Evolutionary conservation across 92 coral and sea anemone species (phyloP), one percentile per base, ranked within the genome.

Genomic region (Metridium senile): DNA sequence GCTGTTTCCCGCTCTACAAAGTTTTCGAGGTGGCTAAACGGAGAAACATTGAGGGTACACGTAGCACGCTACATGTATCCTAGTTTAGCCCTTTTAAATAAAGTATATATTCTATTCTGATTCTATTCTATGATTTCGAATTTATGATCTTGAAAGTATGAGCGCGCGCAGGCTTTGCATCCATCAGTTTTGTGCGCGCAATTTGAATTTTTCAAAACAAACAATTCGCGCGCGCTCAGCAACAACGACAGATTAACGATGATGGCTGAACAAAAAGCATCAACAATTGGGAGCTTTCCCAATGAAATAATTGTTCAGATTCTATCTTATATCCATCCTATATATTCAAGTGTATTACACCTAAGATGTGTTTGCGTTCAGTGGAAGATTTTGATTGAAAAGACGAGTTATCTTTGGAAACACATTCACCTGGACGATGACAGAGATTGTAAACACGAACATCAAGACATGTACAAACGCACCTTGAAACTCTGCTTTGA

Each of bases 351-450:
- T 65, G 68, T 91, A 13, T 66, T 89, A 18, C 54, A 74, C 1
- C 80, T 85, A 30, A 74, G 84, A 19, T 56, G 67, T 2, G 81
- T 91, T 26, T 91, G 97, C 67, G 72, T 81, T 64, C 85, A 90
- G 25, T 91, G 97, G 97, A 64, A 67, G 25, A 68, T 51, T 58
- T 75, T 91, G 29, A 88, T 91, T 62, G 90, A 88, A 23, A 81
- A 70, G 21, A 78, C 93, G 3, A 76, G 76, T 47, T 75, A 30
- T 52, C 71, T 91, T 32, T 91, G 97, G 97, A 85, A 58, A 19
- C 97, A 91, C 61, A 85, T 91, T n/a, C 97, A 91, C 58, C 75
- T 91, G 0, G 93, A 91, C 49, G 97, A 91, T 29, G 86, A 88
- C 62, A 82, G 78, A 53, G 90, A 84, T 51, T 75, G 87, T 9